Evolutionary conservation across 2,113 vertebrate species (phyloP), one percentile per base, ranked within the genome.

Genomic region (Ophthalmolycus amberensis): DNA sequence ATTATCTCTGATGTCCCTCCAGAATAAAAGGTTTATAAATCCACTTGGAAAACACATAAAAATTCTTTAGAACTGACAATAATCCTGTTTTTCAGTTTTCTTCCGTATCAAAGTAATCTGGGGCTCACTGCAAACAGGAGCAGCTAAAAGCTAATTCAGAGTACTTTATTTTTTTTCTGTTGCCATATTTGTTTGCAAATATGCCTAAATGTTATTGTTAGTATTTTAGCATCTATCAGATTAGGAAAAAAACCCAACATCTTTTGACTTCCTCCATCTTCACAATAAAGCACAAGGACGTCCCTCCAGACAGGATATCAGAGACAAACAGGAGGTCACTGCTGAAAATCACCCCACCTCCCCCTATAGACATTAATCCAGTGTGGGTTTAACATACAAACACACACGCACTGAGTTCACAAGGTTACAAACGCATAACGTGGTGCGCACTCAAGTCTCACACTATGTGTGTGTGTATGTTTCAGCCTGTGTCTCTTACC

Each of bases 401-500:
- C 42, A 22, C 66, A 59, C 16, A 66, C 66, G 71, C 27, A 60
- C 6, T 64, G 50, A 71, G 34, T 0, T 16, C 29, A 37, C 37
- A 69, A 67, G 9, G 56, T 18, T 44, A 52, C 20, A 54, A 15
- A 44, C 44, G 63, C 16, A 22, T 25, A 5, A 22, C 16, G 14
- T 69, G 40, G 22, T 16, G 10, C 29, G 11, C 40, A 38, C 42
- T 65, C 9, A 18, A 34, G 29, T 46, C 54, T 78, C 15, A 9
- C 58, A 2, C 16, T 38, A 22, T 50, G 29, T 48, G n/a, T 62
- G 40, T 79, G 44, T 86, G 48, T 92, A 40, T 88, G 64, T 87
- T 80, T 40, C 93, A 95, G 95, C 94, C 94, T 40, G 71, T 89
- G 59, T 95, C 95, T 71, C 48, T 95, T 3, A 92, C 77, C 5